Evolutionary conservation across 64 coral and sea anemone species (phyloP).

Genomic region (Acropora yongei): DNA sequence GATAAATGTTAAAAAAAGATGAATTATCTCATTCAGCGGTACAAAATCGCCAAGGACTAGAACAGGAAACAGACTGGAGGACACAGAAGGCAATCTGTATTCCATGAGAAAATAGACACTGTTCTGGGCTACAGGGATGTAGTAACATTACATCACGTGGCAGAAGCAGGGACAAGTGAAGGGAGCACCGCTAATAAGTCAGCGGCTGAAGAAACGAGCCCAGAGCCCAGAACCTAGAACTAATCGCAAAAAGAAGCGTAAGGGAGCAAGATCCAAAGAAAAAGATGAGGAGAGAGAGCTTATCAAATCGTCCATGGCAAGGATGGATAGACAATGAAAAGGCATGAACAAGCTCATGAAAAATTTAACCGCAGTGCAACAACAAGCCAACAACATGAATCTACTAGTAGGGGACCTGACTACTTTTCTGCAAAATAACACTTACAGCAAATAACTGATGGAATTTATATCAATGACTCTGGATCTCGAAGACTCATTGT

Average conservation of each 20-base stretch:
- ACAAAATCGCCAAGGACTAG: conserved; percentile 42
- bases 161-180: not conserved
- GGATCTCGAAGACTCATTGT: not conserved
- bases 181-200: not conserved
- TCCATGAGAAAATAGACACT: not conserved
- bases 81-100: not conserved
- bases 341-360: conserved; percentile 14
- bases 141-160: not conserved
- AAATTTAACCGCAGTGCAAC: not conserved
- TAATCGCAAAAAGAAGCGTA: not conserved
- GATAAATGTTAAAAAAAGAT: conserved; percentile 24
- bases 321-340: not conserved
- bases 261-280: not conserved
- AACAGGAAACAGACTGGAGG: conserved; percentile 19
- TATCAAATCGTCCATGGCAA: not conserved
- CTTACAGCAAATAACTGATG: not conserved
- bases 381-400: not conserved
- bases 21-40: conserved; percentile 21
- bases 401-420: not conserved
- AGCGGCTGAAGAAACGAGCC: not conserved
- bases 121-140: conserved; percentile 12
- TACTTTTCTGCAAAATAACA: not conserved
- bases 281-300: conserved; percentile 15
- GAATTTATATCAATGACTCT: not conserved
- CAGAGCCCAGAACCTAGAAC: not conserved